phyloP scores from a whole-genome alignment of 2,888 invertebrate genomes.

The Ophioninae sp. region DNA sequence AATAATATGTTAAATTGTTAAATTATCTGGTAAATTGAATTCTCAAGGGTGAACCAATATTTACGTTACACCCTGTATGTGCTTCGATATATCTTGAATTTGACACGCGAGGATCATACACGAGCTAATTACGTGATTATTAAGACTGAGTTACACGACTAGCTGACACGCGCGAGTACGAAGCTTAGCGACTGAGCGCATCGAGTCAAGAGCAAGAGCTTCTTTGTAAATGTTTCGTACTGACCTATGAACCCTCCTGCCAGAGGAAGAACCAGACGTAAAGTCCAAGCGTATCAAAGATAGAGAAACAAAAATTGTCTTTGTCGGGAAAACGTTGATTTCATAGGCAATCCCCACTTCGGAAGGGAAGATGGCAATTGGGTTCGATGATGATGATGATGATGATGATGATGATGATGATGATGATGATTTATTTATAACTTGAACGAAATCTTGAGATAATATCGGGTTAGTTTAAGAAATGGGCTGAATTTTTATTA shows the following conservation, averaged over 20 bases:
- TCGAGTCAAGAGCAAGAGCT: constrained; percentile 16
- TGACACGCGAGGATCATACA: constrained; percentile 21
- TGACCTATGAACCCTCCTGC: constrained; percentile 50
- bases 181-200: constrained; percentile 42
- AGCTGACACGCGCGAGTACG: constrained; percentile 42
- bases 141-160: constrained; percentile 17
- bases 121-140: constrained; percentile 55
- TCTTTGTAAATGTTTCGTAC: constrained; percentile 21
- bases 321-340: neutral
- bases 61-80: too few species aligned
- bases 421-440: too few species aligned
- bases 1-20: too few species aligned
- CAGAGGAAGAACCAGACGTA: constrained; percentile 35
- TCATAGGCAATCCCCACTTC: neutral
- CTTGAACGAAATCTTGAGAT: too few species aligned
- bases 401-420: too few species aligned
- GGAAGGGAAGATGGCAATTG: neutral
- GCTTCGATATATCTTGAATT: neutral
- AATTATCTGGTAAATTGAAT: too few species aligned
- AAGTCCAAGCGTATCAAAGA: constrained; percentile 23
- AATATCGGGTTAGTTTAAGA: too few species aligned
- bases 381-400: neutral
- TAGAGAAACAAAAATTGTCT: constrained; percentile 6
- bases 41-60: too few species aligned
- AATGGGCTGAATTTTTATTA: too few species aligned